Evolutionary conservation across 2,797 vertebrate species (phyloP).

Genomic region (Enteromius mattozi): DNA sequence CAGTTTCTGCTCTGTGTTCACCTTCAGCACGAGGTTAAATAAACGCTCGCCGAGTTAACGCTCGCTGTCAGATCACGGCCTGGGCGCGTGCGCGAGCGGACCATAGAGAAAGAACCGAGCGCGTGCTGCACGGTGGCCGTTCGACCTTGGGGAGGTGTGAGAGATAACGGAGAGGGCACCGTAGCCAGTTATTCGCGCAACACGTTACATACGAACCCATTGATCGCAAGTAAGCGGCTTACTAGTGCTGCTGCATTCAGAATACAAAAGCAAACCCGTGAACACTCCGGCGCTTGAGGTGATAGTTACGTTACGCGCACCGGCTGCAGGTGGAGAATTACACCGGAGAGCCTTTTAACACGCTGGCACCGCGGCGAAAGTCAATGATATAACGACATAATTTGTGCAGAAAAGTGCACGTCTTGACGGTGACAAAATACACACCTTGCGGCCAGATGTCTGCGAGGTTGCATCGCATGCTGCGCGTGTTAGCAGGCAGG

Average conservation of each 20-base stretch:
- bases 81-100: slow-evolving; percentile 41
- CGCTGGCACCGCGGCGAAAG: neutral
- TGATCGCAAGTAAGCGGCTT: slow-evolving; percentile 51
- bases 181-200: slow-evolving; percentile 24
- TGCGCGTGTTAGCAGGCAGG: slow-evolving; percentile 47
- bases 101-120: slow-evolving; percentile 36
- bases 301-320: slow-evolving; percentile 2
- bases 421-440: neutral
- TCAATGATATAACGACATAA: neutral
- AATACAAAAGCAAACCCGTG: slow-evolving; percentile 27
- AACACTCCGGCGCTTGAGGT: neutral
- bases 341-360: neutral
- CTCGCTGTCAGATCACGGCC: slow-evolving; percentile 49
- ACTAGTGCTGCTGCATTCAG: slow-evolving; percentile 43
- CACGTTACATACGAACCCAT: slow-evolving; percentile 33
- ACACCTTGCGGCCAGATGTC: neutral
- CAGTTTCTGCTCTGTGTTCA: slow-evolving; percentile 44
- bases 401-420: neutral
- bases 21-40: slow-evolving; percentile 65
- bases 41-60: slow-evolving; percentile 33
- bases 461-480: slow-evolving; percentile 20
- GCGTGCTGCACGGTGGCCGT: slow-evolving; percentile 51
- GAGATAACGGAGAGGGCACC: slow-evolving; percentile 60
- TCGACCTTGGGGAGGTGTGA: slow-evolving; percentile 66
- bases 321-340: slow-evolving; percentile 3